Base-by-base conservation (phyloP, 2,797 vertebrate species). In the Sebastes diploproa region DNA sequence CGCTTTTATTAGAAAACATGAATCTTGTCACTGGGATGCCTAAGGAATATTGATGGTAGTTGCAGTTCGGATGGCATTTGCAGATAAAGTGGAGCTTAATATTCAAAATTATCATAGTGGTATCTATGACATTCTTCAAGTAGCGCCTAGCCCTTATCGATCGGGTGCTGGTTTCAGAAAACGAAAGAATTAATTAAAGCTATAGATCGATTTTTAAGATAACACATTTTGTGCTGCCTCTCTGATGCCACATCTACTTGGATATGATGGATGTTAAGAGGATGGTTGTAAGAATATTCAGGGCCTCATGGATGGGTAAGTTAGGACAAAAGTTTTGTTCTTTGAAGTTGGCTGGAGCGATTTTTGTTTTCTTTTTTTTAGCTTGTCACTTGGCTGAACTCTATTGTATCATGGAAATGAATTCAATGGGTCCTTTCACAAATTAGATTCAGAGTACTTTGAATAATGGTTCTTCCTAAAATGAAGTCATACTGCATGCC, bases 1-100 rank as follows among this genome's bases (percentile, higher is more conserved):
- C 69, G 70, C 75, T 92, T 94, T 96, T 95, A 95, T 95, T 93
- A 93, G 87, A 94, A 92, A 92, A 91, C 90, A 95, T 94, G 88
- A 90, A 94, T 95, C 92, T 93, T 91, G 88, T 93, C 92, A 89
- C 84, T 62, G 77, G 63, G 71, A 86, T 80, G 89, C 84, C 85
- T 89, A 75, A 84, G 84, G 92, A 94, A 93, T 93, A 94, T 92
- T 92, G 90, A 94, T 91, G 87, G 78, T 83, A 58, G 83, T 74
- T 85, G 75, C 83, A 80, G 83, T 91, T 89, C 3, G n/a, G 85
- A 76, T 92, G 86, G 82, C 90, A 90, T 92, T 91, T 92, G 84
- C 87, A 93, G 92, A 94, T 92, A 93, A 92, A 94, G 87, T 90
- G 79, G 72, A 87, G 81, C 86, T 95, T 94, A 93, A 95, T 94